These are phyloP conservation scores for Apotomis turbidana DNA, from an alignment of 2,888 invertebrate species.

Conservation along the genomic window DNA sequence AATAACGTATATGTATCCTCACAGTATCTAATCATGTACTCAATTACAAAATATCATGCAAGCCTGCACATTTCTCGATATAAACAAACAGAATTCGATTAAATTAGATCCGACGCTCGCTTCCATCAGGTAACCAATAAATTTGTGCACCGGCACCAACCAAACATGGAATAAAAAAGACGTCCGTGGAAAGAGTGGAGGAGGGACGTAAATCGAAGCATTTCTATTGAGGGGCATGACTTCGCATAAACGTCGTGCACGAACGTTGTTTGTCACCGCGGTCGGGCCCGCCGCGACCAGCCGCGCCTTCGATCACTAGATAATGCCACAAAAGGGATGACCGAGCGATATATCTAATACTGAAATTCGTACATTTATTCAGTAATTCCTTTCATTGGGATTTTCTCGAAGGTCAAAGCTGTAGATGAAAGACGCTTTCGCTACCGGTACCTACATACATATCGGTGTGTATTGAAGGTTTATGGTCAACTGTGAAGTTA, in stretches of 20 bases:
- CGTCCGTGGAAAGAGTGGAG: conserved; percentile 66
- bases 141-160: conserved; percentile 56
- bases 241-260: conserved; percentile 74
- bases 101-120: conserved; percentile 30
- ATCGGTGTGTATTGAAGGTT: not conserved
- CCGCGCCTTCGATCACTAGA: conserved; percentile 63
- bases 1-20: not conserved
- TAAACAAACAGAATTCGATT: conserved; percentile 33
- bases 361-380: conserved; percentile 63
- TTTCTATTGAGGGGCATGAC: conserved; percentile 81
- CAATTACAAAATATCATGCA: not conserved
- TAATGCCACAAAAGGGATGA: conserved; percentile 58
- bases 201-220: conserved; percentile 74
- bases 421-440: not conserved
- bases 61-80: not conserved
- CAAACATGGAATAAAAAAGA: conserved; percentile 64
- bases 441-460: not conserved
- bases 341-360: conserved; percentile 60
- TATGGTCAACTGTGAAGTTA: too few relatives aligned
- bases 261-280: conserved; percentile 80
- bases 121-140: conserved; percentile 38
- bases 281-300: conserved; percentile 41
- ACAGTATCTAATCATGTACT: not conserved
- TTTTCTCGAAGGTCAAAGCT: not conserved
- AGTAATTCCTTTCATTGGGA: conserved; percentile 44